Percentiles rank a stretch among this genome's conserved stretches.
These are phyloP conservation scores for Chlorospingus flavigularis DNA, from an alignment of 2,797 vertebrate genomes.

Conservation along the genomic window DNA sequence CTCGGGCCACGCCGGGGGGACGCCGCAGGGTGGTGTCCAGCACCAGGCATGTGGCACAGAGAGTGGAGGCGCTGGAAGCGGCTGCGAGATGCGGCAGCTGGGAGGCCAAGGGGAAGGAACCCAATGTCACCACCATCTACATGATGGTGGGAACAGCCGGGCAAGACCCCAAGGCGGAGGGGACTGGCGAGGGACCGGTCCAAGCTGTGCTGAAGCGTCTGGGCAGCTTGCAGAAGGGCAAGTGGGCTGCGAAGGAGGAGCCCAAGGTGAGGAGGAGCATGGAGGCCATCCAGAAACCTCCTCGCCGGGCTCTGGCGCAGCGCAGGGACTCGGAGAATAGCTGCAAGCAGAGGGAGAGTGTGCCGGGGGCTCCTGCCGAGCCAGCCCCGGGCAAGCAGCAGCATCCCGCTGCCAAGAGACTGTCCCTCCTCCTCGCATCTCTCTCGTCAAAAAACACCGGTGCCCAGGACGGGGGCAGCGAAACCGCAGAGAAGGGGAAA, in stretches of 20 bases:
- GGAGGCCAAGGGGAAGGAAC: slow-evolving; percentile 10
- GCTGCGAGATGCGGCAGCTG: slow-evolving; percentile 16
- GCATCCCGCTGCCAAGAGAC: neutral
- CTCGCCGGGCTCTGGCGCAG: slow-evolving; percentile 79
- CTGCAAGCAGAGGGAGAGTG: slow-evolving; percentile 39
- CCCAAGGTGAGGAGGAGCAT: slow-evolving; percentile 64
- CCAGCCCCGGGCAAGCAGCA: neutral
- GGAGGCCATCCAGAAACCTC: slow-evolving; percentile 83
- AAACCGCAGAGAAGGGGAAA: neutral
- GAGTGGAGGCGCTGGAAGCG: slow-evolving; percentile 63
- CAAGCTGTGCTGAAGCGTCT: slow-evolving; percentile 86
- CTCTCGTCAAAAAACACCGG: accelerated
- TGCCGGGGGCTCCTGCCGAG: neutral
- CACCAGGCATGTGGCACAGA: slow-evolving; percentile 73
- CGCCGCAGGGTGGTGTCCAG: slow-evolving; percentile 72
- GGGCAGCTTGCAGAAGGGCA: slow-evolving; percentile 86
- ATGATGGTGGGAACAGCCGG: slow-evolving; percentile 83
- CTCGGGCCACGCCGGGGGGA: slow-evolving; percentile 45
- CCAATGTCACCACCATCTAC: slow-evolving; percentile 87
- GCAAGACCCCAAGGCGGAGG: slow-evolving; percentile 62
- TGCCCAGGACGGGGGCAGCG: neutral
- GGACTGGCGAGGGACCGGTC: slow-evolving; percentile 77
- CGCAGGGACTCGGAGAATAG: slow-evolving; percentile 36
- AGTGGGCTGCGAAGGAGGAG: slow-evolving; percentile 65
- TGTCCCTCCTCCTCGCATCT: neutral